Conservation (phyloP, 2,113 vertebrate species). For the Takifugu bimaculatus region DNA sequence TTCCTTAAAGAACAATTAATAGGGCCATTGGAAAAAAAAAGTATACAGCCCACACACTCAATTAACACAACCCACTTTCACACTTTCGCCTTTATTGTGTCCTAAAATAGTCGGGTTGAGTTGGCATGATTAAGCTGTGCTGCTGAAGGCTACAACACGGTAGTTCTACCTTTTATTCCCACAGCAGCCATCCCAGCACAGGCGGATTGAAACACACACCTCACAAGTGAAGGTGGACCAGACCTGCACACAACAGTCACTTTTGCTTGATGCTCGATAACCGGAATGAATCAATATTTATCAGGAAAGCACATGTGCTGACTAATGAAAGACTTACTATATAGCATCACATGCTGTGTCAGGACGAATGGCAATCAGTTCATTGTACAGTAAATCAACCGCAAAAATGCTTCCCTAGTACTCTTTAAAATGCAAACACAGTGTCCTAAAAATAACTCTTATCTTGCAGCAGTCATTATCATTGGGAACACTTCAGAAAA, state of each 20-base stretch:
- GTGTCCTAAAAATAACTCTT: constrained; percentile 71
- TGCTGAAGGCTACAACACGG: constrained; percentile 40
- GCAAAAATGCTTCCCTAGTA: constrained; percentile 37
- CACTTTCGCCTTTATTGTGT: constrained; percentile 66
- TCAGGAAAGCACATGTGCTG: constrained; percentile 34
- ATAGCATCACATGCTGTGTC: constrained; percentile 26
- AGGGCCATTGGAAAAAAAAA: constrained; percentile 71
- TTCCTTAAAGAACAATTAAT: constrained; percentile 79
- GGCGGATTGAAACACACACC: constrained; percentile 31
- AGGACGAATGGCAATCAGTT: constrained; percentile 38
- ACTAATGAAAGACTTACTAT: constrained; percentile 29
- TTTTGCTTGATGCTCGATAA: constrained; percentile 27
- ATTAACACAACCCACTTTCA: constrained; percentile 74
- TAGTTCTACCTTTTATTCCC: constrained; percentile 36
- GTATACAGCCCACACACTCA: constrained; percentile 73
- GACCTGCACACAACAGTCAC: constrained; percentile 20
- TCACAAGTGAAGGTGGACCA: constrained; percentile 38
- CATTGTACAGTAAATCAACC: constrained; percentile 28
- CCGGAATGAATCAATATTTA: constrained; percentile 49
- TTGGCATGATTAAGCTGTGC: constrained; percentile 51
- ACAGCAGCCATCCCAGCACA: constrained; percentile 20
- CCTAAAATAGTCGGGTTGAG: constrained; percentile 64
- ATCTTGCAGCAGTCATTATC: constrained; percentile 71
- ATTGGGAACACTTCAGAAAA: constrained; percentile 71
- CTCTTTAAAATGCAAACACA: constrained; percentile 63